phyloP scores from a whole-genome alignment of 30 jellyfish, hydroid and myxozoan genomes.

The Nemopilema nomurai region DNA sequence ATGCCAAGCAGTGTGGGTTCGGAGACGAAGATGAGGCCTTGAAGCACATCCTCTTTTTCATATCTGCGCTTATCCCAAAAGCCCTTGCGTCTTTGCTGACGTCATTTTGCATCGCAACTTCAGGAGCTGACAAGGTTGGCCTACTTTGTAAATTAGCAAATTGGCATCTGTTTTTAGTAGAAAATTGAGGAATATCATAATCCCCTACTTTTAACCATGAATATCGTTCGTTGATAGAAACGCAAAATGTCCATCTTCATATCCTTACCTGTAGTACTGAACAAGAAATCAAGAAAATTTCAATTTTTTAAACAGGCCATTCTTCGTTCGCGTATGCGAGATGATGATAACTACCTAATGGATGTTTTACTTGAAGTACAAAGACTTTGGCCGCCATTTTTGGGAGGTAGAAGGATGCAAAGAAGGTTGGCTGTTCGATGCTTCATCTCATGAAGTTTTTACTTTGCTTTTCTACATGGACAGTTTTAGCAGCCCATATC shows the following conservation, averaged over 20 bases:
- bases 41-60: conserved; percentile 68
- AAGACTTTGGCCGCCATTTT: conserved; percentile 88
- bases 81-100: conserved; percentile 87
- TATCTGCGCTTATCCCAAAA: conserved; percentile 88
- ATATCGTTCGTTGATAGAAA: no score
- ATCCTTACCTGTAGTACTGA: no score
- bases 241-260: no score
- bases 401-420: conserved; percentile 84
- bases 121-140: conserved; percentile 77
- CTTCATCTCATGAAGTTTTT: no score
- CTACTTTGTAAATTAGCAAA: background rate
- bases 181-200: no score
- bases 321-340: conserved; percentile 55
- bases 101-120: conserved; percentile 77
- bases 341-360: conserved; percentile 39
- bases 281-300: background rate
- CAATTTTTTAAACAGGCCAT: conserved; percentile 17
- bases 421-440: no score
- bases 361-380: conserved; percentile 76
- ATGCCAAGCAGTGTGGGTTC: conserved; percentile 73
- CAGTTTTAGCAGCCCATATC: background rate
- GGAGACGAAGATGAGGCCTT: conserved; percentile 68
- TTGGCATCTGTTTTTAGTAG: no score
- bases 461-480: no score
- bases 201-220: no score